phyloP scores from a whole-genome alignment of 2,888 invertebrate species.

The Cynaeus angustus region DNA sequence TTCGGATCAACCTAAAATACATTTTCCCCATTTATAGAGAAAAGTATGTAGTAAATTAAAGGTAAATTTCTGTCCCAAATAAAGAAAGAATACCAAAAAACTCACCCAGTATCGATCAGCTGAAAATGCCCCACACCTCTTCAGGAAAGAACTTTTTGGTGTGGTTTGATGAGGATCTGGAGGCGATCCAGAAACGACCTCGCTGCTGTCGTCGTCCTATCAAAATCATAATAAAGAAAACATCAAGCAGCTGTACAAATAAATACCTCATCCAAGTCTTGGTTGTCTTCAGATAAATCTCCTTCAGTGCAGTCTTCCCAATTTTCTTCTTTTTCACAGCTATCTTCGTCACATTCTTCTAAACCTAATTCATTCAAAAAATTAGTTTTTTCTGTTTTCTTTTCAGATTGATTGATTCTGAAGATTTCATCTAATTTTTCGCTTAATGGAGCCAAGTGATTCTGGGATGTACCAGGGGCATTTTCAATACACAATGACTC shows the following conservation, averaged over 20 bases:
- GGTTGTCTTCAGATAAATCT: constrained; percentile 55
- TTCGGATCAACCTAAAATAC: too few species aligned
- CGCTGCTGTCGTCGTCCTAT: constrained; percentile 58
- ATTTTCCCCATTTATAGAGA: too few species aligned
- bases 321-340: constrained; percentile 60
- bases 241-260: background rate
- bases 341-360: constrained; percentile 65
- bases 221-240: constrained; percentile 10
- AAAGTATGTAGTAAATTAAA: too few species aligned
- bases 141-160: constrained; percentile 61
- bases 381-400: constrained; percentile 63
- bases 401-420: constrained; percentile 52
- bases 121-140: constrained; percentile 57
- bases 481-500: constrained; percentile 65
- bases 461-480: constrained; percentile 67
- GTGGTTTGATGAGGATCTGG: constrained; percentile 56
- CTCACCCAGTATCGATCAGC: constrained; percentile 63
- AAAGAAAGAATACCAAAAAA: background rate
- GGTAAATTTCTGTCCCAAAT: too few species aligned
- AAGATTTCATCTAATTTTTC: constrained; percentile 54
- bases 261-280: constrained; percentile 44
- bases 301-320: constrained; percentile 64
- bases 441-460: constrained; percentile 56
- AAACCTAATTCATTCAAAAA: constrained; percentile 68
- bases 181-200: constrained; percentile 52